These are phyloP conservation scores for Macaria notata DNA, from an alignment of 2,888 invertebrate species.

Conservation along the genomic window DNA sequence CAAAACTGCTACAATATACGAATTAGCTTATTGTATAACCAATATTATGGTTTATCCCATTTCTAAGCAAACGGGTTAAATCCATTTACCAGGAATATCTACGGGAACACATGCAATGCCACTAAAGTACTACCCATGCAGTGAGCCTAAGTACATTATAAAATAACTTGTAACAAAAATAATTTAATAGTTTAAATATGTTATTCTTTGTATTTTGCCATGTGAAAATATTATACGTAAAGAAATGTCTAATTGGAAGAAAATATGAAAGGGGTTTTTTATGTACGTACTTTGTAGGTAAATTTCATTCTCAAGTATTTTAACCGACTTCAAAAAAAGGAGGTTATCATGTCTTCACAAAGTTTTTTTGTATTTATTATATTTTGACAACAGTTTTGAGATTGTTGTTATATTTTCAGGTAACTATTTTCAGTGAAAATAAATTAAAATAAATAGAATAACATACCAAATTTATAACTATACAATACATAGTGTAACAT, in stretches of 20 bases:
- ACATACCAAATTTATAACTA: conserved; percentile 39
- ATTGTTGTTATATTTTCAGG: conserved; percentile 6
- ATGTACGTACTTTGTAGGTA: no score
- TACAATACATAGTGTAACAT: conserved; percentile 32
- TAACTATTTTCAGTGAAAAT: conserved; percentile 8
- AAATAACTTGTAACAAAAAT: conserved; percentile 48
- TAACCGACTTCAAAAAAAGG: no score
- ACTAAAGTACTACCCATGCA: conserved; percentile 54
- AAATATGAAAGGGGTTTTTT: no score
- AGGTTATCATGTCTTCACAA: no score
- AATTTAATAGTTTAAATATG: conserved; percentile 55
- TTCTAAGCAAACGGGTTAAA: conserved; percentile 33
- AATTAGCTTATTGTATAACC: conserved; percentile 20
- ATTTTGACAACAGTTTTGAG: neutral
- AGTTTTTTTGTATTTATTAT: no score
- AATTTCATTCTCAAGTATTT: no score
- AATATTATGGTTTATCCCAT: conserved; percentile 29
- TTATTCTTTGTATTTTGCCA: conserved; percentile 27
- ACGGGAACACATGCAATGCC: conserved; percentile 54
- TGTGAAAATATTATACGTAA: conserved; percentile 9
- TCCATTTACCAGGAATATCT: conserved; percentile 38
- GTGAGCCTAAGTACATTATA: conserved; percentile 38
- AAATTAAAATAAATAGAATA: conserved; percentile 39
- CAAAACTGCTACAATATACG: conserved; percentile 3
- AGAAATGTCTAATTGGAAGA: neutral